Percentiles rank a stretch among this genome's conserved stretches.
phyloP scores from a whole-genome alignment of 2,113 vertebrate genomes.

The Picathartes gymnocephalus region DNA sequence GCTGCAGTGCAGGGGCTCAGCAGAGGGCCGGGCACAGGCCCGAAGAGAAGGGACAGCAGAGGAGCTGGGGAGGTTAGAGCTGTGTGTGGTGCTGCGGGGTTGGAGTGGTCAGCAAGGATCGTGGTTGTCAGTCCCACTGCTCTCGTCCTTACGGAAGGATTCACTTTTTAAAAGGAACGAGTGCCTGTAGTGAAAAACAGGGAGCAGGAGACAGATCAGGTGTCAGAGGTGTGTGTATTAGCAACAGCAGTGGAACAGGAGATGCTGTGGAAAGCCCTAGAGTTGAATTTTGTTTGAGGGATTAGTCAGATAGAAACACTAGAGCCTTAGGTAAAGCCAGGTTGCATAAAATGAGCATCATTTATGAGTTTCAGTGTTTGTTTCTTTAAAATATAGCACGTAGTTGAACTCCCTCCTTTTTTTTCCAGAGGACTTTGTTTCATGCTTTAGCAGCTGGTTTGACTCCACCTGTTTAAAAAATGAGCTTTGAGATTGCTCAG shows the following conservation, averaged over 20 bases:
- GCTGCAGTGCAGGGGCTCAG: neutral
- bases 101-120: neutral
- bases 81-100: accelerated
- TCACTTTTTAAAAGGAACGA: accelerated
- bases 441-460: neutral
- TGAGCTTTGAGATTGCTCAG: neutral
- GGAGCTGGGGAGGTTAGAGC: neutral
- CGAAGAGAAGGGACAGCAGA: neutral
- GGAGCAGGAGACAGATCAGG: neutral
- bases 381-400: neutral
- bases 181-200: neutral
- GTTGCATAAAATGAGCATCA: neutral
- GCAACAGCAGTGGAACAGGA: neutral
- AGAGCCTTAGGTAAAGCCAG: neutral
- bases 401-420: neutral
- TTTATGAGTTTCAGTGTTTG: neutral
- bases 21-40: accelerated
- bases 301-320: neutral
- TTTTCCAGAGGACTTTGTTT: neutral
- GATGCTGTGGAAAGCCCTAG: neutral
- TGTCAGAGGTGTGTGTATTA: neutral
- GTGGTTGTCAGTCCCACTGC: accelerated
- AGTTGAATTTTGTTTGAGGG: neutral
- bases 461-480: neutral
- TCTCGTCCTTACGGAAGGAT: neutral